These are phyloP conservation scores for Semnornis frantzii DNA, from an alignment of 2,113 vertebrate species.

Conservation along the genomic window DNA sequence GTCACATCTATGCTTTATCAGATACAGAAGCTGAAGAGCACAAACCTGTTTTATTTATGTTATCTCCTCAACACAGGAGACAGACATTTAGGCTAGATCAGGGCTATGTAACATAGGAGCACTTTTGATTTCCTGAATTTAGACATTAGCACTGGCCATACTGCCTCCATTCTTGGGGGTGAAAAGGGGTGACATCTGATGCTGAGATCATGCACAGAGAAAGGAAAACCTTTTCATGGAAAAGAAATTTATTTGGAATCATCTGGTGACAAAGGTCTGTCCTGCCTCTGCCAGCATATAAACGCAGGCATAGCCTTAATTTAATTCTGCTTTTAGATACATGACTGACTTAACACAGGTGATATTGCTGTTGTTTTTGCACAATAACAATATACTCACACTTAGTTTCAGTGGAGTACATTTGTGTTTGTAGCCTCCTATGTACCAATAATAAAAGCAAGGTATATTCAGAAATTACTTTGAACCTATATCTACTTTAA, in stretches of 20 bases:
- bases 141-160: background rate
- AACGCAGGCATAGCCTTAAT: background rate
- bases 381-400: background rate
- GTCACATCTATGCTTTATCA: background rate
- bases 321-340: background rate
- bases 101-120: background rate
- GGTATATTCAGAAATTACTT: background rate
- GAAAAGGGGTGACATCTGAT: background rate
- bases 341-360: background rate
- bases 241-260: background rate
- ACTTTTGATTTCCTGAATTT: background rate
- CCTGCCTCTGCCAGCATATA: background rate
- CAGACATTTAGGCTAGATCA: background rate
- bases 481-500: background rate
- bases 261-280: background rate
- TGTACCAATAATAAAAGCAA: background rate
- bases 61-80: background rate
- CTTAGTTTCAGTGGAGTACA: background rate
- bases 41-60: background rate
- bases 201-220: background rate
- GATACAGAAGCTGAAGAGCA: background rate
- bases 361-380: background rate
- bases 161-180: background rate
- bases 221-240: background rate
- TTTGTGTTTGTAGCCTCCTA: background rate